These are phyloP conservation scores for Dendrolimus houi DNA, from an alignment of 2,888 invertebrate genomes.

Conservation along the genomic window DNA sequence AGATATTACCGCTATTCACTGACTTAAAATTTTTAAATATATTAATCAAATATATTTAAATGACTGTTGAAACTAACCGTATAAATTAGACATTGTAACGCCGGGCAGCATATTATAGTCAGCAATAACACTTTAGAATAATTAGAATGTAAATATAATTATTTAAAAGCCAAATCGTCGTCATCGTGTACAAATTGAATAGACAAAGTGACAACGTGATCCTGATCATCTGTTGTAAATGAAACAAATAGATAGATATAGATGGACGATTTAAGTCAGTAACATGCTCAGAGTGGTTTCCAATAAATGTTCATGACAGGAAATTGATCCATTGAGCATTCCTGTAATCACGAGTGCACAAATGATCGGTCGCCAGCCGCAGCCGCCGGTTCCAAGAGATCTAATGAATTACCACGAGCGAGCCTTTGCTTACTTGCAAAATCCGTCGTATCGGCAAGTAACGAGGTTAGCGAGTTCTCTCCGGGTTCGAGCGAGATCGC, in stretches of 20 bases:
- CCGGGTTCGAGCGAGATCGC: slow-evolving; percentile 30
- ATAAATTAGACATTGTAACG: too few species aligned
- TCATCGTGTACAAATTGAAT: too few species aligned
- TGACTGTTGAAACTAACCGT: too few species aligned
- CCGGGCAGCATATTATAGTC: too few species aligned
- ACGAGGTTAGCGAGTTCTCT: slow-evolving; percentile 50
- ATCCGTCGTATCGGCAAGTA: slow-evolving; percentile 55
- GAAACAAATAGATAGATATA: slow-evolving; percentile 16
- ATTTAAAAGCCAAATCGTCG: too few species aligned
- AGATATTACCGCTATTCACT: too few species aligned
- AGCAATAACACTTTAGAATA: too few species aligned
- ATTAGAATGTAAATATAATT: too few species aligned
- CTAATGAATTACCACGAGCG: slow-evolving; percentile 52
- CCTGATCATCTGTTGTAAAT: too few species aligned
- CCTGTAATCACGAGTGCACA: slow-evolving; percentile 52
- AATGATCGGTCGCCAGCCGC: slow-evolving; percentile 39
- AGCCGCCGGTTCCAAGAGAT: slow-evolving; percentile 25
- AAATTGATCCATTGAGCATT: slow-evolving; percentile 53
- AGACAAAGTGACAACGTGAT: too few species aligned
- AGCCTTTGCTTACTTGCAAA: slow-evolving; percentile 61
- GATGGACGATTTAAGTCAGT: slow-evolving; percentile 15
- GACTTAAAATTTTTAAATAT: too few species aligned
- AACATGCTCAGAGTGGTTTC: slow-evolving; percentile 39
- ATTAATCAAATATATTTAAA: too few species aligned
- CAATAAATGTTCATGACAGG: slow-evolving; percentile 43